Evolutionary conservation across 2,888 invertebrate species (phyloP), one percentile per base, ranked within the genome.

Genomic region (Cyclophora punctaria): DNA sequence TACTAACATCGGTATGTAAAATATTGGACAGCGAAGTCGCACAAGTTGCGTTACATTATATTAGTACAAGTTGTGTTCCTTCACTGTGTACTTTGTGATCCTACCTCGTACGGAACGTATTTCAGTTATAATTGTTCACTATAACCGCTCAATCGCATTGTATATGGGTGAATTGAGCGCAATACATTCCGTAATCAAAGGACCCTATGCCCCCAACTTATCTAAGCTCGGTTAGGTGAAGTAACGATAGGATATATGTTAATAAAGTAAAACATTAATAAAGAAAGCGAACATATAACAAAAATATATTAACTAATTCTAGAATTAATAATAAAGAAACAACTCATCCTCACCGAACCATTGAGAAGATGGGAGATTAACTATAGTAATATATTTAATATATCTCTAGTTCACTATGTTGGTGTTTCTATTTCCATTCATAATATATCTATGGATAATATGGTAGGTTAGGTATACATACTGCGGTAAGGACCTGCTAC

Each of bases 1-100:
- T 56, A 80, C 86, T 87, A 84, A 85, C 83, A 80, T 86, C 81
- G 78, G 86, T 86, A 84, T 86, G 83, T 84, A 87, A 87, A 87
- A 88, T 87, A 87, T 79, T 74, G 62, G 65, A 73, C 79, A 74
- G 71, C 71, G 75, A 79, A 78, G 75, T 63, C 60, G 53, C 73
- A 75, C 78, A 73, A 69, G 64, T 73, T 67, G 66, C 62, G 63
- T 60, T 60, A 62, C 62, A 67, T 63, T 56, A 59, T 60, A 58
- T 56, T 61, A 55, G 56, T 58, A 59, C 71, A 66, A 71, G 62
- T 63, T 72, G 74, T 75, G 72, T 60, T 56, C 64, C 76, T 72
- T 73, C 74, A 74, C 70, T 71, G 74, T 63, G 62, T 53, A 44
- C 53, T 49, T 62, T 49, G 55, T 59, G 67, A 62, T 69, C 73